phyloP scores from a whole-genome alignment of 2,113 vertebrate species.

The Centropus unirufus region DNA sequence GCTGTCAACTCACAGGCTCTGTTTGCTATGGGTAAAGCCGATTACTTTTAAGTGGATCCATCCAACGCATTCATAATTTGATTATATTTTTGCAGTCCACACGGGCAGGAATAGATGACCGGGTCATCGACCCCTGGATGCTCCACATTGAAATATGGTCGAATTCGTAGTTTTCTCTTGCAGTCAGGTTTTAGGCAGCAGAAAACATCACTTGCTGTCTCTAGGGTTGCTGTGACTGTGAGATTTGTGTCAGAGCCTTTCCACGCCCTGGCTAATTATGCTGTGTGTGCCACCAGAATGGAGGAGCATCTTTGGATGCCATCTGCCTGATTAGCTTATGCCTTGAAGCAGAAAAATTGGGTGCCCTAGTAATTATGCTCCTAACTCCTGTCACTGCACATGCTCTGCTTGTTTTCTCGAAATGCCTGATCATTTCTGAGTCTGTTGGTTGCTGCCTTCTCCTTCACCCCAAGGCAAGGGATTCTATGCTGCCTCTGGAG shows the following conservation, averaged over 20 bases:
- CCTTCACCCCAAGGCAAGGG: not conserved
- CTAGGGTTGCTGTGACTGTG: not conserved
- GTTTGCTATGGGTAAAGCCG: not conserved
- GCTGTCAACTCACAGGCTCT: not conserved
- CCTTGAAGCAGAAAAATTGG: not conserved
- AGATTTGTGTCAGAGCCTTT: not conserved
- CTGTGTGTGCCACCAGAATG: not conserved
- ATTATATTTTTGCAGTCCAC: not conserved
- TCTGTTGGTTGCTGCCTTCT: not conserved
- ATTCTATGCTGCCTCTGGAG: not conserved
- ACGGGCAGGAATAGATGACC: not conserved
- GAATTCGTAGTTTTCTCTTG: not conserved
- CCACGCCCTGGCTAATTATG: not conserved
- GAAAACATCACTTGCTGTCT: not conserved
- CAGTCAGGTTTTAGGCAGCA: not conserved
- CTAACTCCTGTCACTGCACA: not conserved
- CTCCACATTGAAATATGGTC: not conserved
- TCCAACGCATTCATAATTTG: not conserved
- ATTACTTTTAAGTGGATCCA: not conserved
- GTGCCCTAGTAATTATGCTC: not conserved
- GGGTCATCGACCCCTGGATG: not conserved
- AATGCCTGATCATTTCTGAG: not conserved
- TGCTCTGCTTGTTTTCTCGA: not conserved
- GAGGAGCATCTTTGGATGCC: not conserved
- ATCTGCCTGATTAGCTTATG: conserved; percentile 14